A percentile compares a stretch with the other conserved stretches of the same genome.
phyloP scores from a whole-genome alignment of 2,888 invertebrate genomes.

The Drosophila robusta region DNA sequence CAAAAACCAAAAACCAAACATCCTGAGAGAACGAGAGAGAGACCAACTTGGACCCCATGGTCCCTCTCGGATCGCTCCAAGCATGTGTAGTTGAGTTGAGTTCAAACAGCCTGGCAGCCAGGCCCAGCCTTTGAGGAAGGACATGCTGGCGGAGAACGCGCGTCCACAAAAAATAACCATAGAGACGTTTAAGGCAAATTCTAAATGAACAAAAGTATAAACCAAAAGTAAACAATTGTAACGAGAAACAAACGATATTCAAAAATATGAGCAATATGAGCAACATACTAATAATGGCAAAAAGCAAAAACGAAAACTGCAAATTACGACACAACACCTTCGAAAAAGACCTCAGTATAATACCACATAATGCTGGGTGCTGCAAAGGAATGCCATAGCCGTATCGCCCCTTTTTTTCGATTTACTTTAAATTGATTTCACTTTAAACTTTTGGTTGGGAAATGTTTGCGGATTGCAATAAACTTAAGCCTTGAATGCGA shows the following conservation, averaged over 20 bases:
- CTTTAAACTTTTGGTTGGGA: slow-evolving; percentile 12
- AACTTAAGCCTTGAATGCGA: slow-evolving; percentile 6
- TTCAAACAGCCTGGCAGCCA: neutral
- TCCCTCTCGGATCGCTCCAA: neutral
- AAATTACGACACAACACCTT: slow-evolving; percentile 79
- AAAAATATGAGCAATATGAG: slow-evolving; percentile 69
- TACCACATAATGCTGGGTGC: slow-evolving; percentile 69
- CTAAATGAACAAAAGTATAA: slow-evolving; percentile 75
- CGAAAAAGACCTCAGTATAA: slow-evolving; percentile 77
- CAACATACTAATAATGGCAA: slow-evolving; percentile 69
- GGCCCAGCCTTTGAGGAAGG: slow-evolving; percentile 8
- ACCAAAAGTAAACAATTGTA: slow-evolving; percentile 59
- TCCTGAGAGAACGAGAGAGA: neutral
- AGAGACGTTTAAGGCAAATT: slow-evolving; percentile 83
- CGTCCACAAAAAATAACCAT: slow-evolving; percentile 80
- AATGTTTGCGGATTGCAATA: slow-evolving; percentile 5
- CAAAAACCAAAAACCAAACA: neutral
- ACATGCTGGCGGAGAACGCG: slow-evolving; percentile 32
- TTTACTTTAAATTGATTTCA: slow-evolving; percentile 9
- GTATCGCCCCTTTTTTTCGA: slow-evolving; percentile 79
- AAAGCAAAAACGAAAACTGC: slow-evolving; percentile 76
- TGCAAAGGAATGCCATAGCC: slow-evolving; percentile 72
- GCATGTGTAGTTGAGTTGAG: neutral
- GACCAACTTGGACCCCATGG: neutral
- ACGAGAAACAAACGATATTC: slow-evolving; percentile 67